Evolutionary conservation across 2,797 vertebrate genomes (phyloP), one percentile per base, ranked within the genome.

Genomic region (Sebastes matsubarae): DNA sequence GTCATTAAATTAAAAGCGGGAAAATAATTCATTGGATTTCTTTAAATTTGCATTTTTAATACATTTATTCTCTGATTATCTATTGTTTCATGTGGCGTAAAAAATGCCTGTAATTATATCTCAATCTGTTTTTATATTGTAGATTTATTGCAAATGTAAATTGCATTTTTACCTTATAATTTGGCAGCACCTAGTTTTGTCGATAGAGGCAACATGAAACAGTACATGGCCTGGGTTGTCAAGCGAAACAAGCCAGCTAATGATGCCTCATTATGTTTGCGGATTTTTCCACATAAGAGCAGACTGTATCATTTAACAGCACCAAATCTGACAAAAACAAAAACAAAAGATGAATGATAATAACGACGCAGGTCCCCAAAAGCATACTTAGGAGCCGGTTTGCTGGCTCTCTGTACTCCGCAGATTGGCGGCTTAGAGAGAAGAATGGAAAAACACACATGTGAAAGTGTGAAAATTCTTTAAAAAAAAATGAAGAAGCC

Each of bases 271-370:
- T 79, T 79, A 79, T 77, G 77, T 68, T 52, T 79, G 67, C 74
- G 57, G 72, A 78, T 80, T 89, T 24, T 75, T 60, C 30, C 2
- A 36, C 68, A 70, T 68, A 63, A 75, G 36, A 75, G 38, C 74
- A 76, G 61, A 81, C 65, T 82, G 80, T 77, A 75, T 81, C 79
- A 67, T 87, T 84, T 77, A 82, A 77, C 79, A 69, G 68, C 64
- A 55, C 27, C 27, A 34, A 75, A 76, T 75, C 55, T 59, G 63
- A 75, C 71, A 38, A 74, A 85, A 80, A 69, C 67, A 80, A 50
- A 77, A 83, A 59, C 61, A 82, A 80, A 77, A 79, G 78, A 86
- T 58, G 55, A 79, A 86, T 78, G 77, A 76, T 78, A 83, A 84
- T 73, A 86, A 65, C 9, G 25, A 8, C 12, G 57, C 38, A 34